Evolutionary conservation across 2,797 vertebrate species (phyloP).

Genomic region (Knipowitschia caucasica): DNA sequence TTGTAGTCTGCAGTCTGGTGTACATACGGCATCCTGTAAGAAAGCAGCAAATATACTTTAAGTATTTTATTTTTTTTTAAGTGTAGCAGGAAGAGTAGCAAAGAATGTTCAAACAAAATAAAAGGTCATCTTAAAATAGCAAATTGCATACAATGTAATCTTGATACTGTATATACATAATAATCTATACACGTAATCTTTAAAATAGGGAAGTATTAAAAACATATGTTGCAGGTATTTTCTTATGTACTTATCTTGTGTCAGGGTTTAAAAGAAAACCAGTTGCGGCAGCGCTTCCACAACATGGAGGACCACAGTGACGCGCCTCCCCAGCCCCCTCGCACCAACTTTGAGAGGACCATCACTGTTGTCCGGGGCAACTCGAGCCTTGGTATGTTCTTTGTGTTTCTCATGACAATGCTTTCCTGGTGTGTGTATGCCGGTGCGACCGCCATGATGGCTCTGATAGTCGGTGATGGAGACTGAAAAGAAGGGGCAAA

Average conservation of each 20-base stretch:
- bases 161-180: too few species aligned
- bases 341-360: slow-evolving; percentile 82
- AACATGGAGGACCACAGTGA: slow-evolving; percentile 59
- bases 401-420: slow-evolving; percentile 67
- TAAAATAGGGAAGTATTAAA: not conserved
- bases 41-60: too few species aligned
- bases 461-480: slow-evolving; percentile 60
- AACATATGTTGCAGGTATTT: not conserved
- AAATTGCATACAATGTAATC: too few species aligned
- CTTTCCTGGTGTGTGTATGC: slow-evolving; percentile 73
- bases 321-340: slow-evolving; percentile 51
- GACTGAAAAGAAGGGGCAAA: slow-evolving; percentile 68
- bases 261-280: slow-evolving; percentile 65
- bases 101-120: too few species aligned
- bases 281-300: slow-evolving; percentile 56
- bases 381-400: slow-evolving; percentile 92
- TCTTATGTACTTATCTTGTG: not conserved
- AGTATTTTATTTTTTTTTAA: not conserved
- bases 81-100: too few species aligned
- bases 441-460: slow-evolving; percentile 64
- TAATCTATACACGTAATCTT: not conserved
- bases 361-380: slow-evolving; percentile 92
- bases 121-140: too few species aligned
- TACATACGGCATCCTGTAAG: too few species aligned
- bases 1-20: too few species aligned